A percentile compares a stretch with the other conserved stretches of the same genome.
Conservation (phyloP, 2,113 vertebrate genomes). For the Ictalurus punctatus region DNA sequence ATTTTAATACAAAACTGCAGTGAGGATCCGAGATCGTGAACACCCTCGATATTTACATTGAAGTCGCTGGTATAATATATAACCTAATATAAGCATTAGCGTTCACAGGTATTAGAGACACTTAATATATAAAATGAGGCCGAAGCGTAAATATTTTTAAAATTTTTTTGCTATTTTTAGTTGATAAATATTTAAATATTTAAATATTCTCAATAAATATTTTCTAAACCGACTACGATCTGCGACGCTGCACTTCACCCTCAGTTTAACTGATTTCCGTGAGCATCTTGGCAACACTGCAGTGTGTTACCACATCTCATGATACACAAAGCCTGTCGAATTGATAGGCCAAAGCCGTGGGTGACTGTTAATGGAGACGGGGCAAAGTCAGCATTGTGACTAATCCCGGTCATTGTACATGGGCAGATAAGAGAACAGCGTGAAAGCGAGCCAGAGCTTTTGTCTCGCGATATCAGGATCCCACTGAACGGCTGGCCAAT, state of each 20-base stretch:
- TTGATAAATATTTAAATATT: neutral
- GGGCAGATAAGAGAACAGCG: slow-evolving; percentile 58
- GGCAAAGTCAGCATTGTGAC: slow-evolving; percentile 24
- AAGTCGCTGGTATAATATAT: too few relatives aligned
- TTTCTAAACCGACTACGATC: neutral
- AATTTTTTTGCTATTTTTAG: neutral
- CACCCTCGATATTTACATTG: too few relatives aligned
- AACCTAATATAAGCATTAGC: neutral
- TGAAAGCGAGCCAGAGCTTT: slow-evolving; percentile 42
- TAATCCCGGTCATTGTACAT: slow-evolving; percentile 52
- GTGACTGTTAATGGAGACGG: slow-evolving; percentile 43
- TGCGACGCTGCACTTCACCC: neutral
- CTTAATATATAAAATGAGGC: neutral
- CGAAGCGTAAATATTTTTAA: neutral
- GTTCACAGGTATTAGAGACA: neutral
- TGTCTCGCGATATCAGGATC: slow-evolving; percentile 49
- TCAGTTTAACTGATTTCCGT: neutral
- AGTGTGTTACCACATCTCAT: slow-evolving; percentile 32
- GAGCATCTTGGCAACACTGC: slow-evolving; percentile 37
- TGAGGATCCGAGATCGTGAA: neutral
- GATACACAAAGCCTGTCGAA: slow-evolving; percentile 23
- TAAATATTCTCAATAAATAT: neutral
- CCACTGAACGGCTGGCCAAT: slow-evolving; percentile 44
- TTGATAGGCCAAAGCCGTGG: slow-evolving; percentile 38
- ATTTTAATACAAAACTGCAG: neutral